Percentiles rank a stretch among this genome's conserved stretches.
These are phyloP conservation scores for Cephus pygmeus DNA, from an alignment of 2,888 invertebrate genomes.

Conservation along the genomic window DNA sequence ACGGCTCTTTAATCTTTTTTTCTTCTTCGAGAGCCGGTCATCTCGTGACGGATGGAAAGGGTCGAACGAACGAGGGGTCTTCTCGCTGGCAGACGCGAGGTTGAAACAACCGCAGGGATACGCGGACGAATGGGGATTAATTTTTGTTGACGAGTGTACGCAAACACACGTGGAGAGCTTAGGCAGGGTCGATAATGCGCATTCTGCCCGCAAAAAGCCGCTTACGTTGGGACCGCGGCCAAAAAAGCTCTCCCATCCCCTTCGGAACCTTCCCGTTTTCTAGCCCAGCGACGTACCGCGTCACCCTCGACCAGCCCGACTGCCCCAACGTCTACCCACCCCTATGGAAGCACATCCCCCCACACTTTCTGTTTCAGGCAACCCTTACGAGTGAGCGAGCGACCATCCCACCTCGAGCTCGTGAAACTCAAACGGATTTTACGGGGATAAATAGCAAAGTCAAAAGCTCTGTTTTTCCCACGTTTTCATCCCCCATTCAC, in stretches of 20 bases:
- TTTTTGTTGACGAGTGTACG: conserved; percentile 25
- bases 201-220: conserved; percentile 49
- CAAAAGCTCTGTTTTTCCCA: conserved; percentile 37
- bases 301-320: not conserved
- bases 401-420: not conserved
- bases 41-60: no score
- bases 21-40: not conserved
- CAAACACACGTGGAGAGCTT: conserved; percentile 14
- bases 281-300: conserved; percentile 5
- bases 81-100: not conserved
- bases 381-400: no score
- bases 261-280: not conserved
- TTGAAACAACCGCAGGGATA: not conserved
- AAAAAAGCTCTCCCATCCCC: conserved; percentile 39
- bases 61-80: no score
- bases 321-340: no score
- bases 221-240: conserved; percentile 42
- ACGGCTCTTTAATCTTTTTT: not conserved
- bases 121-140: conserved; percentile 25
- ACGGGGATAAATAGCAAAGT: conserved; percentile 34
- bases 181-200: conserved; percentile 50
- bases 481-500: conserved; percentile 1
- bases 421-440: conserved; percentile 20
- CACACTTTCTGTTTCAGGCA: no score
- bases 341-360: no score